Percentiles rank a stretch among this genome's conserved stretches.
These are phyloP conservation scores for Galago senegalensis DNA, from an alignment of 2,797 vertebrate species.

Conservation along the genomic window DNA sequence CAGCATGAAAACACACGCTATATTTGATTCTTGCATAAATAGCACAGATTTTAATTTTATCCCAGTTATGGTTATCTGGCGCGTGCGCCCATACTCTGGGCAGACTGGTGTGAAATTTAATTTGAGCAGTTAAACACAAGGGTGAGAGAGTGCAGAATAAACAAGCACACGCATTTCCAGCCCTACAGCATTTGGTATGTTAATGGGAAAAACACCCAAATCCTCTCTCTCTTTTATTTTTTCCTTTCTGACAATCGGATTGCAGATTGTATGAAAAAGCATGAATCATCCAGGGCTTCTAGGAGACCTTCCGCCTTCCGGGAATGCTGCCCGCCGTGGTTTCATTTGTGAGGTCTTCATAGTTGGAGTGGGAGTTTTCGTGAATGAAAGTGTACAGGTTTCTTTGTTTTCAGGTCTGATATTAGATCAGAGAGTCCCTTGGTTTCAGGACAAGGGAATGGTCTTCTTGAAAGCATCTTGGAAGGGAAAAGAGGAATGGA, in stretches of 20 bases:
- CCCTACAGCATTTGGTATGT: conserved; percentile 76
- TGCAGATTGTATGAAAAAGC: conserved; percentile 65
- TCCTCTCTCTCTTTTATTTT: conserved; percentile 36
- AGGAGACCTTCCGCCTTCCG: not conserved
- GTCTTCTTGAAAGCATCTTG: not conserved
- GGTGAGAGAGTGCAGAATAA: conserved; percentile 83
- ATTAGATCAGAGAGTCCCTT: conserved; percentile 8
- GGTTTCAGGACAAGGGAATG: not conserved
- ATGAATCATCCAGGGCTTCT: conserved; percentile 5
- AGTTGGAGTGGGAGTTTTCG: not conserved
- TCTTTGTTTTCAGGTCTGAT: conserved; percentile 38
- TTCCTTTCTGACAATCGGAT: conserved; percentile 63
- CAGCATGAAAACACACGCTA: conserved; percentile 81
- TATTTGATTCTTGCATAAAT: conserved; percentile 86
- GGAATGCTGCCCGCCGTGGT: not conserved
- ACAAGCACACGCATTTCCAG: conserved; percentile 79
- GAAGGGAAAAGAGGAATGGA: not conserved
- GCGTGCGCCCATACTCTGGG: conserved; percentile 78
- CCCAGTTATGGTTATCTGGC: conserved; percentile 85
- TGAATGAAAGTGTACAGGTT: not conserved
- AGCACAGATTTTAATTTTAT: conserved; percentile 87
- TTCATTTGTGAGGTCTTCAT: not conserved
- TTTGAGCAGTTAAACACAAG: conserved; percentile 85
- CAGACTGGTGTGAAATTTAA: conserved; percentile 87
- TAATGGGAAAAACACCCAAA: conserved; percentile 68